A percentile compares a stretch with the other conserved stretches of the same genome.
Conservation (phyloP, 2,113 vertebrate genomes). For the Haliaeetus leucogaster region DNA sequence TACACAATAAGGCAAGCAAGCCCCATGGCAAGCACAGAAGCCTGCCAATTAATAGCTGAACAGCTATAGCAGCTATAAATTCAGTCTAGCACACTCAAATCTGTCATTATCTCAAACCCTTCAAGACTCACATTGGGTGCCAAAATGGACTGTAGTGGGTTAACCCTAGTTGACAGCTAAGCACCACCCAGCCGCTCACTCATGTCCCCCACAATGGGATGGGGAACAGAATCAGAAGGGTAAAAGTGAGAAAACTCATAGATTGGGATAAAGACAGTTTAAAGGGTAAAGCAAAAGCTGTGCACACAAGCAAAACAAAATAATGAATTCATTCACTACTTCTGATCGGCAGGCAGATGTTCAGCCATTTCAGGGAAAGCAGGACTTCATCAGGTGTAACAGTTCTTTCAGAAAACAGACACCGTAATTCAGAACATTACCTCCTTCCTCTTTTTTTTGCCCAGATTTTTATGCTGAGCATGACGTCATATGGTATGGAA, state of each 20-base stretch:
- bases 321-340: background rate
- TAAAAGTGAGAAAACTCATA: background rate
- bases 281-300: background rate
- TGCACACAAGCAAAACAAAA: background rate
- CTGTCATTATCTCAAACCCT: background rate
- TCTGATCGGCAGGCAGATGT: accelerated
- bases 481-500: background rate
- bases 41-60: background rate
- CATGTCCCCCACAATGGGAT: background rate
- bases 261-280: background rate
- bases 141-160: background rate
- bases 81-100: background rate
- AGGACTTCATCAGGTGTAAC: accelerated
- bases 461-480: background rate
- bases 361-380: background rate
- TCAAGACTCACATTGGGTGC: background rate
- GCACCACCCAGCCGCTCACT: background rate
- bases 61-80: background rate
- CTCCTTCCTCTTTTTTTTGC: background rate
- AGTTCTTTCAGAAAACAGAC: background rate
- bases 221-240: background rate
- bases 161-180: background rate
- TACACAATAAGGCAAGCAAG: background rate
- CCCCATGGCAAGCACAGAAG: background rate
- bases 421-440: background rate